Evolutionary conservation across 2,888 invertebrate species (phyloP), one percentile per base, ranked within the genome.

Genomic region (Argynnis bischoffii): DNA sequence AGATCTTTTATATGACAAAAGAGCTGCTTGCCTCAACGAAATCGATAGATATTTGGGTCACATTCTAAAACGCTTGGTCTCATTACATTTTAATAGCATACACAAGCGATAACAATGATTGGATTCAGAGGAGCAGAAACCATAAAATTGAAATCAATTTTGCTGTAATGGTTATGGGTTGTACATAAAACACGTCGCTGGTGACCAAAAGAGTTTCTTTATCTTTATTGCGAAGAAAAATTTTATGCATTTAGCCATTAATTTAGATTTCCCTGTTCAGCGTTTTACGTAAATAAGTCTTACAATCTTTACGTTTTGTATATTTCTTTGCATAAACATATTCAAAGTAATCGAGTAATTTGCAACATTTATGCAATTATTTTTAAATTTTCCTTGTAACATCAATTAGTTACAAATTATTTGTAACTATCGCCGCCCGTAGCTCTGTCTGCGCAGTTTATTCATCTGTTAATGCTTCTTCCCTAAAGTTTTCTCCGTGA

Each of bases 131-230:
- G 85, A 90, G 86, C 89, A 89, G 86, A 90, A 88, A 90, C 90
- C 89, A 90, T 92, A 91, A 92, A 92, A 91, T 90, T 87, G 85
- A 91, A 92, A 92, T 92, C 90, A 92, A 92, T 91, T 92, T 91
- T 85, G 85, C 83, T 83, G 86, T 90, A 90, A 91, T 89, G 92
- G 88, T 89, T 90, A 91, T 89, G 79, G 88, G 80, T 78, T 72
- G 85, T 81, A 77, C 83, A 86, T 90, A 88, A 91, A 90, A 89
- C 82, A 84, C 81, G 81, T 83, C 80, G 78, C 78, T 84, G 82
- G 85, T 82, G 85, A 84, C 81, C 78, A 73, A 81, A 81, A 79
- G 78, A 78, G 77, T 79, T 79, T 75, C 79, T 81, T 84, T 81
- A 81, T 83, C 81, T 84, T 82, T 82, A 80, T 81, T 79, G 70